These are phyloP conservation scores for Phalera bucephala DNA, from an alignment of 2,888 invertebrate species.

Conservation along the genomic window DNA sequence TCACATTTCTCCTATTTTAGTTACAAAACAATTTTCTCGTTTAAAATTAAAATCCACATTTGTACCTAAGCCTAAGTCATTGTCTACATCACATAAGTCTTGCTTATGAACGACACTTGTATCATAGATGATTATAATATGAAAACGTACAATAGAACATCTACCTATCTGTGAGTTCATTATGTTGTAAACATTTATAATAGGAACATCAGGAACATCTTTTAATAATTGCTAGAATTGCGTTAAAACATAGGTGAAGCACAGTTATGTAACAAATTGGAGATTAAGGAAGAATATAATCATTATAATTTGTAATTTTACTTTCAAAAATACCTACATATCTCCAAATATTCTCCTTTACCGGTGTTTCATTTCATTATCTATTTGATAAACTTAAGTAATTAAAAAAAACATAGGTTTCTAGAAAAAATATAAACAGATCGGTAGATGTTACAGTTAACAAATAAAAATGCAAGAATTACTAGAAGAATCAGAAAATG, in stretches of 20 bases:
- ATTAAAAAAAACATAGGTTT: too few species aligned
- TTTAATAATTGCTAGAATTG: too few species aligned
- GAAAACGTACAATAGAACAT: conserved; percentile 23
- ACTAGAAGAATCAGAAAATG: conserved; percentile 18
- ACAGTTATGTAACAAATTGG: too few species aligned
- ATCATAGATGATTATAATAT: conserved; percentile 21
- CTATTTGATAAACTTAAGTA: too few species aligned
- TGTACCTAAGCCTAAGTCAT: conserved; percentile 78
- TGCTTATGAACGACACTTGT: conserved; percentile 35
- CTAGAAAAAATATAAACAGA: conserved; percentile 12
- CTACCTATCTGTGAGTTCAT: conserved; percentile 26
- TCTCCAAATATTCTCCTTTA: too few species aligned
- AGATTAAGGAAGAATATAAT: too few species aligned
- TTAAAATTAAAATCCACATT: conserved; percentile 69
- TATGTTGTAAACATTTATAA: conserved; percentile 3
- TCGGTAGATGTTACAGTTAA: conserved; percentile 26
- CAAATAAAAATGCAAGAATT: conserved; percentile 12
- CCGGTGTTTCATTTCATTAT: too few species aligned
- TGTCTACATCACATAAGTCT: conserved; percentile 68
- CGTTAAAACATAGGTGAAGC: too few species aligned
- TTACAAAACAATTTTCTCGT: conserved; percentile 73
- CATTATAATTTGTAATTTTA: too few species aligned
- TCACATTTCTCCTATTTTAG: conserved; percentile 77
- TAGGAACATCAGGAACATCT: too few species aligned
- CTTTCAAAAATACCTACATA: too few species aligned